Evolutionary conservation across 2,888 invertebrate genomes (phyloP).

Genomic region (Morinoia aosen): DNA sequence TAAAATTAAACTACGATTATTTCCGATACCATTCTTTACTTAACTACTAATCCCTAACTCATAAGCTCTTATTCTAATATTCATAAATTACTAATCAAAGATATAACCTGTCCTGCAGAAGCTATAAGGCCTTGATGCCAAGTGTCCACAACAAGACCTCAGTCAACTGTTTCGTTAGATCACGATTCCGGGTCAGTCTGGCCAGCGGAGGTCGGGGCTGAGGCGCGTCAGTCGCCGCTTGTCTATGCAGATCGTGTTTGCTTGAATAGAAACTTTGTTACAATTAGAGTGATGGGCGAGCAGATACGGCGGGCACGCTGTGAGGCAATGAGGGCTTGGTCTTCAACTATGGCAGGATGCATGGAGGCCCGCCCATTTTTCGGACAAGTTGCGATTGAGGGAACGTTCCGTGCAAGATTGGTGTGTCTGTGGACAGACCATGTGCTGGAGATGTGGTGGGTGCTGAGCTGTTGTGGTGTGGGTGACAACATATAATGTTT

Average conservation of each 20-base stretch:
- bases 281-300: constrained; percentile 49
- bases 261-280: constrained; percentile 54
- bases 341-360: not conserved
- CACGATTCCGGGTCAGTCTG: not conserved
- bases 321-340: constrained; percentile 5
- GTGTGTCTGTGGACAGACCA: not conserved
- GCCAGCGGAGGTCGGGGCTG: not conserved
- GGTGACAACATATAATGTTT: not conserved
- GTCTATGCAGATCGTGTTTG: constrained; percentile 51
- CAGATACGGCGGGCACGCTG: constrained; percentile 18
- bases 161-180: not conserved
- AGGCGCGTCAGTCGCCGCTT: not conserved
- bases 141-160: not conserved
- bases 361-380: not conserved
- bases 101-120: not conserved
- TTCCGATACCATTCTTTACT: not conserved
- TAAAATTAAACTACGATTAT: too few relatives aligned
- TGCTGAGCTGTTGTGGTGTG: not conserved
- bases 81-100: not conserved
- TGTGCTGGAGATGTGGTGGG: not conserved
- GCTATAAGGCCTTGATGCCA: not conserved
- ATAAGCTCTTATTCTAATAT: not conserved
- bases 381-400: not conserved
- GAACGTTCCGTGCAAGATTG: not conserved
- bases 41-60: not conserved